These are phyloP conservation scores for Drosophila anceps DNA, from an alignment of 2,888 invertebrate genomes.

Conservation along the genomic window DNA sequence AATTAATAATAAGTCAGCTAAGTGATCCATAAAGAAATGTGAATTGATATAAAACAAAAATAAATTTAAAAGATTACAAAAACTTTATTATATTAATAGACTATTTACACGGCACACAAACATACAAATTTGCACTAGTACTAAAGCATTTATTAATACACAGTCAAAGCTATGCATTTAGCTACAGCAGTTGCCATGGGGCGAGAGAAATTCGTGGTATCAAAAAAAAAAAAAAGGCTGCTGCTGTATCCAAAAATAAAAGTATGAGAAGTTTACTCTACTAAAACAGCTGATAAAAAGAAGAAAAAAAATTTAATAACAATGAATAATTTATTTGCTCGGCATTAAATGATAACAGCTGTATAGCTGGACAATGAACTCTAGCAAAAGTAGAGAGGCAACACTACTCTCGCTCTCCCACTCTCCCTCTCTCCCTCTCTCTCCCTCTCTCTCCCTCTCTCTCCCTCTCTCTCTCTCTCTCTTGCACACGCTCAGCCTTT, in stretches of 20 bases:
- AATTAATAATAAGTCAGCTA: not conserved
- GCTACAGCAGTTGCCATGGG: not conserved
- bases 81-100: not conserved
- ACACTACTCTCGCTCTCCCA: not conserved
- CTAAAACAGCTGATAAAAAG: constrained; percentile 18
- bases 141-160: not conserved
- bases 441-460: not conserved
- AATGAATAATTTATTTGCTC: constrained; percentile 4
- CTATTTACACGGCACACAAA: too few relatives aligned
- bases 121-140: too few relatives aligned
- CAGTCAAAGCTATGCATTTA: too few relatives aligned
- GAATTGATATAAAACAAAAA: not conserved
- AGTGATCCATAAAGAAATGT: not conserved
- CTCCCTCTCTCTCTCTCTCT: not conserved
- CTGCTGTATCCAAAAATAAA: constrained; percentile 5
- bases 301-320: not conserved
- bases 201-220: not conserved
- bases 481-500: not conserved
- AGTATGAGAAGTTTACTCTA: not conserved
- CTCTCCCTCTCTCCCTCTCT: not conserved
- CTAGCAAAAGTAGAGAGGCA: not conserved
- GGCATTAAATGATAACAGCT: constrained; percentile 22
- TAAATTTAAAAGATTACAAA: not conserved
- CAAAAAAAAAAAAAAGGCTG: not conserved
- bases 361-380: constrained; percentile 26